These are phyloP conservation scores for Pterostichus niger DNA, from an alignment of 2,888 invertebrate genomes.

Conservation along the genomic window DNA sequence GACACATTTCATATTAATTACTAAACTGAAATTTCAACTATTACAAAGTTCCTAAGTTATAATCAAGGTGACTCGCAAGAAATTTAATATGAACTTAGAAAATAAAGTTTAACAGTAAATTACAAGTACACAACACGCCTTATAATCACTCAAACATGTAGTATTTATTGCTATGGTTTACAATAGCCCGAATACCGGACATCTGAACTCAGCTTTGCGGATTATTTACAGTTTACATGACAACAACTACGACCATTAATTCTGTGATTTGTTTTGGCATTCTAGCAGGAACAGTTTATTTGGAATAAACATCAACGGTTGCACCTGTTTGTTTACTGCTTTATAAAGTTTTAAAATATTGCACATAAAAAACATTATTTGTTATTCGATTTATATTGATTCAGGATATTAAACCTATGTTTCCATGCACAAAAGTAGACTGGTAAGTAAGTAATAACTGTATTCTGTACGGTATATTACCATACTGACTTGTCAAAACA, in stretches of 20 bases:
- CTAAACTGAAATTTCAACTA: constrained; percentile 39
- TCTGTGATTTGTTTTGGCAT: constrained; percentile 19
- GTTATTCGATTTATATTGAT: too few species aligned
- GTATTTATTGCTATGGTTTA: constrained; percentile 32
- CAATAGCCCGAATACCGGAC: constrained; percentile 4
- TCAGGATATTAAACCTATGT: too few species aligned
- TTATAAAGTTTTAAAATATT: not conserved
- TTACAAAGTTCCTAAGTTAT: constrained; percentile 27
- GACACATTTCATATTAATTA: constrained; percentile 28
- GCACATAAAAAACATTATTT: not conserved
- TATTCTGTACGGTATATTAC: too few species aligned
- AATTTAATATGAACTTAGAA: constrained; percentile 45
- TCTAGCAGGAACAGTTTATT: not conserved
- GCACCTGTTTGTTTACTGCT: constrained; percentile 20
- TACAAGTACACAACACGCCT: constrained; percentile 21
- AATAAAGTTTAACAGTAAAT: constrained; percentile 48
- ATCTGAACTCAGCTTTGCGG: not conserved
- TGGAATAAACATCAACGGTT: not conserved
- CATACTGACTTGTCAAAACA: too few species aligned
- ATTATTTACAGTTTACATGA: constrained; percentile 27
- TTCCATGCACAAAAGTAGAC: too few species aligned
- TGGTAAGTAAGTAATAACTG: too few species aligned
- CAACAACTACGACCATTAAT: constrained; percentile 23
- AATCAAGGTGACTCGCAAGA: constrained; percentile 43
- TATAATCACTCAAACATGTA: constrained; percentile 20